Conservation (phyloP, 1,140 invertebrate genomes). For the Diabrotica undecimpunctata region DNA sequence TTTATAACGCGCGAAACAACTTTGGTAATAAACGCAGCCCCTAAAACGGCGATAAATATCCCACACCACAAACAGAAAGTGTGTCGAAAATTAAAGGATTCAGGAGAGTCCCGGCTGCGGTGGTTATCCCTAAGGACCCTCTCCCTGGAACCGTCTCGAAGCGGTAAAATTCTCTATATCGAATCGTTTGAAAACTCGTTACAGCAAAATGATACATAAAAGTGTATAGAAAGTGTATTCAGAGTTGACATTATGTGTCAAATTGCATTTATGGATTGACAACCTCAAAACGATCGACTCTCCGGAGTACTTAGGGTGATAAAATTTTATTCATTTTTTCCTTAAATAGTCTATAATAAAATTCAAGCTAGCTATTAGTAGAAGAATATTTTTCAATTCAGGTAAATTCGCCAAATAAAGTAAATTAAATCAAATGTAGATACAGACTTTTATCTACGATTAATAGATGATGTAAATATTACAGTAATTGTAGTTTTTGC, state of each 20-base stretch:
- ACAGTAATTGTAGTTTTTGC: no score
- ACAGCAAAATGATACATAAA: background rate
- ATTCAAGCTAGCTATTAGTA: no score
- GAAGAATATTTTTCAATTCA: no score
- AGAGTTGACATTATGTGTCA: background rate
- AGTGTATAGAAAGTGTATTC: background rate
- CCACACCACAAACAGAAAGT: constrained; percentile 1
- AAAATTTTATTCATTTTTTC: no score
- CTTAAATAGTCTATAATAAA: no score
- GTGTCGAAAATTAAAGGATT: background rate
- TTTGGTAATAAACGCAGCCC: background rate
- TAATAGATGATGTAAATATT: no score
- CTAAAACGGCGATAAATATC: background rate
- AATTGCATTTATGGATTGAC: background rate
- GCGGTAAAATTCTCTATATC: background rate
- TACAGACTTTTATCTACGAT: no score
- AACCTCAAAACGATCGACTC: background rate
- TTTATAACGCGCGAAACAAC: no score
- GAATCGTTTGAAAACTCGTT: background rate
- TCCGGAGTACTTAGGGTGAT: no score
- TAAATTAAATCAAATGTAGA: no score
- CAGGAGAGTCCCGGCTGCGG: background rate
- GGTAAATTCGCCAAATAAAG: no score
- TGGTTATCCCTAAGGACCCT: background rate
- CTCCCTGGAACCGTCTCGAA: background rate